Percentiles rank a stretch among this genome's conserved stretches.
Conservation (phyloP, 2,888 invertebrate species). For the Laspeyria flexula region DNA sequence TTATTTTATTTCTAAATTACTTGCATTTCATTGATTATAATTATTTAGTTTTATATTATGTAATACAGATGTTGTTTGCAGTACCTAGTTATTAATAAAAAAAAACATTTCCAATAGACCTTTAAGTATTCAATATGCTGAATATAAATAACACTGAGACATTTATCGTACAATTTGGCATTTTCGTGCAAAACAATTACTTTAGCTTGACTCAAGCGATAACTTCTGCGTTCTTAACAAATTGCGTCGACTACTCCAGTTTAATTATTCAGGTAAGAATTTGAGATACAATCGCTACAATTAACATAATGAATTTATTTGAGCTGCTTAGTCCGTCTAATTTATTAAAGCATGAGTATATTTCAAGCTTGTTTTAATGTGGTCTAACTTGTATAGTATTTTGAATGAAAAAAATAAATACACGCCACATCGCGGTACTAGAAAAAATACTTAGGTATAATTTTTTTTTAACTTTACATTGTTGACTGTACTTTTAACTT, state of each 20-base stretch:
- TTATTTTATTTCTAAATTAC: background rate
- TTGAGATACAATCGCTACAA: slow-evolving; percentile 39
- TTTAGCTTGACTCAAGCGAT: slow-evolving; percentile 58
- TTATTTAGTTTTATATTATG: too few species aligned
- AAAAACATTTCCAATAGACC: too few species aligned
- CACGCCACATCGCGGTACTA: too few species aligned
- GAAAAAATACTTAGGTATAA: too few species aligned
- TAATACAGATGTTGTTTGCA: too few species aligned
- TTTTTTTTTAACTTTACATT: too few species aligned
- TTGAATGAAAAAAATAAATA: background rate
- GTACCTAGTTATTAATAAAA: too few species aligned
- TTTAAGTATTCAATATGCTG: slow-evolving; percentile 1
- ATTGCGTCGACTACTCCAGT: slow-evolving; percentile 47
- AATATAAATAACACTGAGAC: slow-evolving; percentile 47
- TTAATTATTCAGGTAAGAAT: slow-evolving; percentile 53
- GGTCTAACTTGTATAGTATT: too few species aligned
- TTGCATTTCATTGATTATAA: too few species aligned
- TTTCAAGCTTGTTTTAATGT: background rate
- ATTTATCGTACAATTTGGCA: slow-evolving; percentile 58
- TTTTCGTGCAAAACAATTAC: slow-evolving; percentile 71
- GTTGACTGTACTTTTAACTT: too few species aligned
- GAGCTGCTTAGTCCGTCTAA: slow-evolving; percentile 14
- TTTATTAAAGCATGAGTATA: slow-evolving; percentile 4
- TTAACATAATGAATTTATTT: slow-evolving; percentile 48
- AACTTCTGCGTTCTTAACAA: slow-evolving; percentile 49